These are phyloP conservation scores for Agonopterix heracliana DNA, from an alignment of 2,888 invertebrate species.

Conservation along the genomic window DNA sequence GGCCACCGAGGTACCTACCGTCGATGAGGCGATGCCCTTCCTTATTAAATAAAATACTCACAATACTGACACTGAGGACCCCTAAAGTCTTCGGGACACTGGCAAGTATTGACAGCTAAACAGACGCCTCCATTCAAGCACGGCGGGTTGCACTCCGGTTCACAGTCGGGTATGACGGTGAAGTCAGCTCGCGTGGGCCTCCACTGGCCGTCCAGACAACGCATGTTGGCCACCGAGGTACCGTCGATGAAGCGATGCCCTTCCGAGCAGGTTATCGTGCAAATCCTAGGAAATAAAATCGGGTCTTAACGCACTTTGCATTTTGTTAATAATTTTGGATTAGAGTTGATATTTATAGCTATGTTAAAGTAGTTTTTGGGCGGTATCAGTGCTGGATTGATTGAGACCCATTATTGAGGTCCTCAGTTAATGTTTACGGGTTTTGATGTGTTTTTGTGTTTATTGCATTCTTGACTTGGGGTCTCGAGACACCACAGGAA, in stretches of 20 bases:
- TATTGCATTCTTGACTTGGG: no score
- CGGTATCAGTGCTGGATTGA: no score
- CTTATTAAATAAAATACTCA: constrained; percentile 25
- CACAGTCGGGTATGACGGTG: constrained; percentile 81
- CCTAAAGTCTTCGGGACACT: constrained; percentile 82
- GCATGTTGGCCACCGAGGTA: constrained; percentile 79
- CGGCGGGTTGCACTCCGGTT: constrained; percentile 79
- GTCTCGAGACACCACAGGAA: no score
- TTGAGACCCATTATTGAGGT: no score
- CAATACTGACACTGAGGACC: constrained; percentile 85
- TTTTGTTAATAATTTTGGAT: no score
- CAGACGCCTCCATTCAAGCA: constrained; percentile 91
- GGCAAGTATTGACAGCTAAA: constrained; percentile 84
- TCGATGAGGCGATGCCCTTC: constrained; percentile 79
- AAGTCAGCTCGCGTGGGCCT: constrained; percentile 79
- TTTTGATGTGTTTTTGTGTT: no score
- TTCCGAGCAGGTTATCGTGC: constrained; percentile 79
- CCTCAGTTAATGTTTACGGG: no score
- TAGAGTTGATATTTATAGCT: no score
- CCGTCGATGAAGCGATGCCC: constrained; percentile 85
- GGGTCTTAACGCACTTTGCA: no score
- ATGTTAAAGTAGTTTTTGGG: no score
- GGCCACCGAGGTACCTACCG: constrained; percentile 79
- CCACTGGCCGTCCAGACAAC: constrained; percentile 84
- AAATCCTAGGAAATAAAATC: constrained; percentile 60